Evolutionary conservation across 1,140 invertebrate genomes (phyloP).

Genomic region (Ganaspis sp.): DNA sequence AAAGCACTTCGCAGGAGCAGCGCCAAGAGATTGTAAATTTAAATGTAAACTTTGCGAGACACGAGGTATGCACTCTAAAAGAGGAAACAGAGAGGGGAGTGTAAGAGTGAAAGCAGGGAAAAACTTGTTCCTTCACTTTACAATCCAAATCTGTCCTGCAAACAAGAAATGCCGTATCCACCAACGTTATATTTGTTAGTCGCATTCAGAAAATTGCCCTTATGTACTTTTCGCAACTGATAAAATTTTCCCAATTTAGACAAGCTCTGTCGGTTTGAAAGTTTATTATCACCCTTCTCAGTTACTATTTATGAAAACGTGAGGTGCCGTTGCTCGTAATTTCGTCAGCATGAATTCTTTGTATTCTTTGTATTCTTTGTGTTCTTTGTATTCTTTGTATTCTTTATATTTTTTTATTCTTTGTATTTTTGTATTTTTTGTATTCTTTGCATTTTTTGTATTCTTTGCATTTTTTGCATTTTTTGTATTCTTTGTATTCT

Average conservation of each 20-base stretch:
- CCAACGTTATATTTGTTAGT: background rate
- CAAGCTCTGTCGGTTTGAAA: background rate
- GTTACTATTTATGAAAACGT: background rate
- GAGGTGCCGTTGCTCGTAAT: too few relatives aligned
- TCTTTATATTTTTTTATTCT: too few relatives aligned
- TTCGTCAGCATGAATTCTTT: too few relatives aligned
- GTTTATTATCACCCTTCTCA: background rate
- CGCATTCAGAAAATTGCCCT: conserved; percentile 25
- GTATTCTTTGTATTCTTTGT: too few relatives aligned
- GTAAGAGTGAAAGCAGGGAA: conserved; percentile 15
- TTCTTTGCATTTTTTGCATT: too few relatives aligned
- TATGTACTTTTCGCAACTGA: conserved; percentile 7
- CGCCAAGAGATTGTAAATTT: conserved; percentile 65
- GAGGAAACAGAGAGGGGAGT: conserved; percentile 4
- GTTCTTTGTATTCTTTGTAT: too few relatives aligned
- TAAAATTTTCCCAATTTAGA: background rate
- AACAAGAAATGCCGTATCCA: conserved; percentile 1
- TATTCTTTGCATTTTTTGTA: too few relatives aligned
- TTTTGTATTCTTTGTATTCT: too few relatives aligned
- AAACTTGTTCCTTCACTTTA: conserved; percentile 23
- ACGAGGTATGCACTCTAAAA: conserved; percentile 16
- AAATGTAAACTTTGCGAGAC: conserved; percentile 61
- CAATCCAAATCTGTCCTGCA: conserved; percentile 28
- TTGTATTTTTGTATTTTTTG: too few relatives aligned
- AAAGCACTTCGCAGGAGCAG: conserved; percentile 50